Evolutionary conservation across 2,113 vertebrate genomes (phyloP), one percentile per base, ranked within the genome.

Genomic region (Poicephalus meyeri): DNA sequence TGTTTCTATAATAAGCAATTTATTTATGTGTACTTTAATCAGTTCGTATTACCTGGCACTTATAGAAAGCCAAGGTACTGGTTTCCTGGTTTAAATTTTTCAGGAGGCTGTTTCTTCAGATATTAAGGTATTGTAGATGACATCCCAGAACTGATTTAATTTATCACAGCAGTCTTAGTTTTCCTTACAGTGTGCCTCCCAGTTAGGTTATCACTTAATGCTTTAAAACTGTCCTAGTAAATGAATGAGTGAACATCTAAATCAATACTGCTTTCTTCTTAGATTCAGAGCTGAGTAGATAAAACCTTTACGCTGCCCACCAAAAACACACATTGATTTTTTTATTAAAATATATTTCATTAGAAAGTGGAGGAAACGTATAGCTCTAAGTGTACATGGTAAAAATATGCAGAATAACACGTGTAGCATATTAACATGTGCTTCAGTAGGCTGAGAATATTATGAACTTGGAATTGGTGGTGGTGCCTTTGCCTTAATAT

Each of bases 271-370:
- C 65, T 86, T 88, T 96, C 60, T 39, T 71, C 72, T 84, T 64
- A 73, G 80, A 73, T 85, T 92, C 73, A 91, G 80, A 87, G 73
- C 65, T 5, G 63, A 94, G 74, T 80, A 81, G 81, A 44, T 96
- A 81, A 96, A 94, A 81, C 65, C 49, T 84, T 81, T 68, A 46
- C 15, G 28, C 60, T 90, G 69, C 61, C 80, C 77, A 92, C 89
- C 87, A 88, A 89, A 95, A 91, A 73, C 44, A 82, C 60, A 70
- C 73, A 85, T 64, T 73, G 88, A 95, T 95, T 95, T 96, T 96
- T 89, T 8, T 76, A 66, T 91, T 82, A 73, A 89, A 91, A 93
- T 87, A 77, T 81, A 85, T 65, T 92, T 52, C 72, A 26, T 23
- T 92, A 86, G 44, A 79, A 93, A 72, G n/a, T 52, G 66, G 37